These are phyloP conservation scores for Tolmerus cingulatus DNA, from an alignment of 2,888 invertebrate genomes.

Conservation along the genomic window DNA sequence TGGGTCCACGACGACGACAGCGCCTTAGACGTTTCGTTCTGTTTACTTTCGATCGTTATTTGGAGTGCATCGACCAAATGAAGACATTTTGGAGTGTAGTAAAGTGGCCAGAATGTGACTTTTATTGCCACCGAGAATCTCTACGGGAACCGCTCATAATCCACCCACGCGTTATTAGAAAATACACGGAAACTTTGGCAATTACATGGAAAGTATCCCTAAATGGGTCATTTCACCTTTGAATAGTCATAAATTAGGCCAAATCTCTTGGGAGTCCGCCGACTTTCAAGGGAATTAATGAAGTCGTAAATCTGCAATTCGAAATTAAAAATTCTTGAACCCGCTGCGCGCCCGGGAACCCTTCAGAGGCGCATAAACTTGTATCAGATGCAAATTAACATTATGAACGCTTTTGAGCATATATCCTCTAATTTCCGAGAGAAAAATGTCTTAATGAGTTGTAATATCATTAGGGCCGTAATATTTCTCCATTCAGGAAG, in stretches of 20 bases:
- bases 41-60: constrained; percentile 13
- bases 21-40: constrained; percentile 3
- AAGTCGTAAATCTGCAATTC: neutral
- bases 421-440: neutral
- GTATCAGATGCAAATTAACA: neutral
- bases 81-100: constrained; percentile 29
- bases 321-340: neutral
- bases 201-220: constrained; percentile 14
- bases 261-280: neutral
- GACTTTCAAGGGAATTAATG: neutral
- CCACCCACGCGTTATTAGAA: neutral
- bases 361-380: neutral
- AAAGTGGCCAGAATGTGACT: constrained; percentile 35
- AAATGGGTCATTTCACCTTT: constrained; percentile 8
- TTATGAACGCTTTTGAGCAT: neutral
- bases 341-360: neutral
- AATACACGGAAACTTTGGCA: neutral
- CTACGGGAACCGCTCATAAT: constrained; percentile 7
- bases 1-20: neutral
- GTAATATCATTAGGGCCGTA: neutral
- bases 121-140: constrained; percentile 1
- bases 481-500: neutral
- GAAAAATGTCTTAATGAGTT: neutral
- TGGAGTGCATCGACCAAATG: constrained; percentile 12
- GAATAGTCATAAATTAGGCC: neutral